Evolutionary conservation across 2,797 vertebrate species (phyloP), one percentile per base, ranked within the genome.

Genomic region (Lithobates pipiens): DNA sequence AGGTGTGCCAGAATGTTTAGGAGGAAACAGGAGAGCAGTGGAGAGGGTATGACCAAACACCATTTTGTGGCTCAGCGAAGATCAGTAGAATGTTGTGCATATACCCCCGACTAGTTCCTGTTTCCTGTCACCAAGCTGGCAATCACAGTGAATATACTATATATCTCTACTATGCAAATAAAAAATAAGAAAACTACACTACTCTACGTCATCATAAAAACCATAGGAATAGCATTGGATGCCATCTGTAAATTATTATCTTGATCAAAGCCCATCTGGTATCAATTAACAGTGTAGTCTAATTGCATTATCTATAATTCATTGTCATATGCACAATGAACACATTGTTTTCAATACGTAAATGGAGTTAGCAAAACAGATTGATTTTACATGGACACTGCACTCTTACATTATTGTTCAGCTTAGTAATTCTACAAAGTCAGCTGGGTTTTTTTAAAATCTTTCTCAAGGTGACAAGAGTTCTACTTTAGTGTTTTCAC

Each of bases 191-290:
- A 16, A 57, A 16, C 8, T 16, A 61, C 23, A 57, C 65, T 67
- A 1, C 27, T 67, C 27, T 11, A 67, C 4, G 25, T 67, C 25
- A 67, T 67, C 25, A 29, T 29, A 29, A 27, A 67, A 29, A 67
- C 65, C 29, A 68, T 69, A 44, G 63, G 29, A 21, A 46, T 67
- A 68, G 29, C 36, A 46, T 68, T 68, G 61, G 36, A 68, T 69
- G 77, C 77, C 77, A 79, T 46, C 77, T 79, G 77, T 63, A 79
- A 79, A 78, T 78, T 63, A 67, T 78, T 67, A 78, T 32, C 61
- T 42, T 63, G 65, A 67, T 78, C 63, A 18, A 42, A 78, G n/a
- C 76, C 76, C 76, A 78, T 78, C 76, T 68, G 76, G 23, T 46
- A 67, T 78, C 76, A 78, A 78, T 78, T 78, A 78, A 29, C 76